These are phyloP conservation scores for Conus ventricosus DNA, from an alignment of 1,140 invertebrate genomes.

Conservation along the genomic window DNA sequence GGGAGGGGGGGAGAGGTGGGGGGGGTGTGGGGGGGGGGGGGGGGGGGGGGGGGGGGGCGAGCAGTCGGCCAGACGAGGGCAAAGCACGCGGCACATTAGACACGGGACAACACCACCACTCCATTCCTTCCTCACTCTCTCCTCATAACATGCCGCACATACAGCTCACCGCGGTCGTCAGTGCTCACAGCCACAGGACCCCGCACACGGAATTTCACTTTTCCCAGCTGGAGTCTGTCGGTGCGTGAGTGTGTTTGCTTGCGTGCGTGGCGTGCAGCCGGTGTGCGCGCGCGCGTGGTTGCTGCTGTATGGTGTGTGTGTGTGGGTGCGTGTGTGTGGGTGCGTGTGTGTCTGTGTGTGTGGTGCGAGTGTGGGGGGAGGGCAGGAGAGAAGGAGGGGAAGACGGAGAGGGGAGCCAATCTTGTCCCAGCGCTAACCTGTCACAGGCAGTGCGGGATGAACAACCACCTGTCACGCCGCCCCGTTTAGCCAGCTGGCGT, in stretches of 20 bases:
- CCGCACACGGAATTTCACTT: neutral
- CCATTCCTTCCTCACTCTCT: neutral
- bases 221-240: neutral
- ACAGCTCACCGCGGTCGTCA: neutral
- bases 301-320: neutral
- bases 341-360: neutral
- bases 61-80: neutral
- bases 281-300: neutral
- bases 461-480: conserved; percentile 31
- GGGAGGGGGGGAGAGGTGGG: conserved; percentile 5
- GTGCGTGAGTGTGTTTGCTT: conserved; percentile 9
- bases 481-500: conserved; percentile 18
- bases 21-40: conserved; percentile 16
- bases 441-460: conserved; percentile 15
- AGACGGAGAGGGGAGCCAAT: neutral
- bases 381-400: neutral
- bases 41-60: conserved; percentile 9
- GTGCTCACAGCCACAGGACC: neutral
- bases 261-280: conserved; percentile 2
- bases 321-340: neutral
- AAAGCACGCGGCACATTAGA: conserved; percentile 10
- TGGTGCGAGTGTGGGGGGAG: neutral
- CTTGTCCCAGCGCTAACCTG: conserved; percentile 5
- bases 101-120: conserved; percentile 19
- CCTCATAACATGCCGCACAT: conserved; percentile 1